Evolutionary conservation across 1,140 invertebrate species (phyloP).

Genomic region (Dendroctonus valens): DNA sequence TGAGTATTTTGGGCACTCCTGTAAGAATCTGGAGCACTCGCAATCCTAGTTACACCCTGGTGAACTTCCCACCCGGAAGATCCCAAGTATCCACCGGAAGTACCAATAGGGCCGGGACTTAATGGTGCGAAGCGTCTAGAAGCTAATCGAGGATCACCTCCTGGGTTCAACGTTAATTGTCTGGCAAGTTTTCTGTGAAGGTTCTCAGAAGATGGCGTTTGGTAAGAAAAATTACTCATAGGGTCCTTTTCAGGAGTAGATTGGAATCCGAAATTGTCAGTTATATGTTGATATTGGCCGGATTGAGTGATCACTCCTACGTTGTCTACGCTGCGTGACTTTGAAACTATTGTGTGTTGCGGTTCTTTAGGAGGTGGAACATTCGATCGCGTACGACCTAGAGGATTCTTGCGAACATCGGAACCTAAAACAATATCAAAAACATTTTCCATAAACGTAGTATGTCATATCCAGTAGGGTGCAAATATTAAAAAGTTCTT

Average conservation of each 20-base stretch:
- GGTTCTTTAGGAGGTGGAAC: conserved; percentile 49
- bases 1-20: conserved; percentile 36
- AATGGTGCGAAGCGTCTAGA: conserved; percentile 20
- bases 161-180: conserved; percentile 78
- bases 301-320: conserved; percentile 46
- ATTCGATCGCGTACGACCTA: conserved; percentile 61
- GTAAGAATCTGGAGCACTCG: conserved; percentile 73
- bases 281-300: conserved; percentile 28
- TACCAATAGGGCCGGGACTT: conserved; percentile 17
- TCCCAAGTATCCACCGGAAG: conserved; percentile 19
- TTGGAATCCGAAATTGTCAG: conserved; percentile 22
- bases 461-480: too few relatives aligned
- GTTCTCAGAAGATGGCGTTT: conserved; percentile 55
- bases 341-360: conserved; percentile 51
- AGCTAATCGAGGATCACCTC: conserved; percentile 66
- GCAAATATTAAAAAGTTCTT: too few relatives aligned
- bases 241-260: conserved; percentile 16
- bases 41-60: conserved; percentile 69
- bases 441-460: too few relatives aligned
- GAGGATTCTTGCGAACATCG: conserved; percentile 37
- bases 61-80: conserved; percentile 48
- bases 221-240: conserved; percentile 30
- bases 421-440: conserved; percentile 15
- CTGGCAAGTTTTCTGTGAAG: conserved; percentile 76
- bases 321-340: conserved; percentile 60